These are phyloP conservation scores for Xestia ashworthii DNA, from an alignment of 2,888 invertebrate genomes.

Conservation along the genomic window DNA sequence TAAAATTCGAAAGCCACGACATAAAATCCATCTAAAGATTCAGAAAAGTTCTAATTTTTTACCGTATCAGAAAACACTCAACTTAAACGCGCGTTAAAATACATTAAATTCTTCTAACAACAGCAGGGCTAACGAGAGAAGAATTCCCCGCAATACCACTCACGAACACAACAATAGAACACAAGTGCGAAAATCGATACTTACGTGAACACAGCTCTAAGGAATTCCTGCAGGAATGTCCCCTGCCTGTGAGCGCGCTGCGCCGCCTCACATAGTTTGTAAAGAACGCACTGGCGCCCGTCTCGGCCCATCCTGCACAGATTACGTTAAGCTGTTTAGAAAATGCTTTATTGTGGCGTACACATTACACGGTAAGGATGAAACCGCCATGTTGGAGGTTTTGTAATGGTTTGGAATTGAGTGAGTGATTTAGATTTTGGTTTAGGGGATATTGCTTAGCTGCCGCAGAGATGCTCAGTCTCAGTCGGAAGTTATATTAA, in stretches of 20 bases:
- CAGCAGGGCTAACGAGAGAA: constrained; percentile 20
- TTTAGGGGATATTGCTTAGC: background rate
- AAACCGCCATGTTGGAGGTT: constrained; percentile 15
- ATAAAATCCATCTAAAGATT: background rate
- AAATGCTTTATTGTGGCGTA: constrained; percentile 59
- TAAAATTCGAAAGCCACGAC: background rate
- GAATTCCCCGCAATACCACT: constrained; percentile 44
- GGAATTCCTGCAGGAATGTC: constrained; percentile 92
- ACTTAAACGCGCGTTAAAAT: background rate
- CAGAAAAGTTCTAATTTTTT: background rate
- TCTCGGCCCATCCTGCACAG: constrained; percentile 87
- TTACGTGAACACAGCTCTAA: constrained; percentile 93
- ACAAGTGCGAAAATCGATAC: constrained; percentile 72
- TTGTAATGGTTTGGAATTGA: background rate
- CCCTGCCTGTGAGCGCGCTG: constrained; percentile 82
- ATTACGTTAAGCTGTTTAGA: constrained; percentile 63
- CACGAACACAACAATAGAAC: constrained; percentile 48
- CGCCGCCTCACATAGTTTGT: constrained; percentile 92
- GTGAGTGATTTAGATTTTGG: background rate
- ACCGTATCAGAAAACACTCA: background rate
- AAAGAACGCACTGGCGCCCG: constrained; percentile 92
- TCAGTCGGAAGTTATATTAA: background rate
- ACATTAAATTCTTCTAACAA: constrained; percentile 13
- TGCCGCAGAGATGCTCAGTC: background rate
- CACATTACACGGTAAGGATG: constrained; percentile 4